Base-by-base conservation (phyloP, 2,888 invertebrate genomes). In the Tinea pellionella region DNA sequence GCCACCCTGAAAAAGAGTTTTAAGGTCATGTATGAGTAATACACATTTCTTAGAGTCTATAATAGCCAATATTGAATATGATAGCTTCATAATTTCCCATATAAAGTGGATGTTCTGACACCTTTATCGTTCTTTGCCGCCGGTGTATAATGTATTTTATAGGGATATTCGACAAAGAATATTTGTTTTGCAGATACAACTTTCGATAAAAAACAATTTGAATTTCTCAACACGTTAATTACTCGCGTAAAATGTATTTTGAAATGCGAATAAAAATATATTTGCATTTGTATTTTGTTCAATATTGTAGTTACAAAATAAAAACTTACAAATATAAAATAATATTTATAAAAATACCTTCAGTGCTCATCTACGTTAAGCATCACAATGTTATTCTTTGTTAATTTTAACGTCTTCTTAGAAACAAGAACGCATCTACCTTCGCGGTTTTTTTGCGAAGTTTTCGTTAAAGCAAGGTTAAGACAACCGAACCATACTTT, bases 401-500 rank as follows among this genome's bases (percentile, higher is more conserved):
- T 9, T 6, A 13, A 15, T 15, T 47, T 47, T 47, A 58, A 58
- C 19, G 12, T 37, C 43, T 59, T 59, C 59, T 59, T 41, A 59
- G 59, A 59, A 59, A 24, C 24, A 16, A 12, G 59, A 42, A 37
- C 13, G 58, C 37, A 29, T 12, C 55, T 18, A 19, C 11, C 12
- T 55, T 18, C 13, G 18, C 24, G 8, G 13, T n/a, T 18, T 19
- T 55, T 55, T 37, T 59, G 59, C 59, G n/a, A 41, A 18, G 37
- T 37, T 24, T 32, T 19, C n/a, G 13, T 55, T 19, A 19, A 15
- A 16, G 13, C 57, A 32, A 57, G 59, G 59, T 12, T 8, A 16
- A 19, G 24, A 12, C 42, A 9, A 37, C 2, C 37, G n/a, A 51
- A 8, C 58, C 82, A 82, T 82, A 83, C 82, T 66, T 78, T 75